These are phyloP conservation scores for Araneus ventricosus DNA, from an alignment of 1,140 invertebrate species.

Conservation along the genomic window DNA sequence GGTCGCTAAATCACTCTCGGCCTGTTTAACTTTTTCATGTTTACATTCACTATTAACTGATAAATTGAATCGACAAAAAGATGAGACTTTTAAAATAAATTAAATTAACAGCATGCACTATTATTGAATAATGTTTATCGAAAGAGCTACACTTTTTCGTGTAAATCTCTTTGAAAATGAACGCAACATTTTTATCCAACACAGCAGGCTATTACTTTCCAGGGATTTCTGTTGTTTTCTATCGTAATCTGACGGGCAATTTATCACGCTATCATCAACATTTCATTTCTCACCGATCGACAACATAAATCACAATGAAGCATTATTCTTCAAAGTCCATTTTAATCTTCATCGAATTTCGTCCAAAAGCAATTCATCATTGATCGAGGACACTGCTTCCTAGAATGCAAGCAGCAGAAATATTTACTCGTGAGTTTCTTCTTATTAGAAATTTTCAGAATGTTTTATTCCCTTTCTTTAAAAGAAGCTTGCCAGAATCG, in stretches of 20 bases:
- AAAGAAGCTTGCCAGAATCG: not conserved
- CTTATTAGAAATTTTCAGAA: conserved; percentile 9
- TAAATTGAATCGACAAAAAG: too few relatives aligned
- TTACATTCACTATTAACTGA: too few relatives aligned
- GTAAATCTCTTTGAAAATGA: too few relatives aligned
- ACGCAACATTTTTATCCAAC: too few relatives aligned
- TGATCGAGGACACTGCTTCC: not conserved
- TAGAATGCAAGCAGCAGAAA: conserved; percentile 24
- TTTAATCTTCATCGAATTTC: conserved; percentile 64
- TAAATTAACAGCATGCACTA: too few relatives aligned
- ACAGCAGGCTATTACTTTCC: too few relatives aligned
- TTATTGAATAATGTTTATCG: too few relatives aligned
- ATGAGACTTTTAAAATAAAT: too few relatives aligned
- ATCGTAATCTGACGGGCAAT: conserved; percentile 40
- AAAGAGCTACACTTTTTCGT: too few relatives aligned
- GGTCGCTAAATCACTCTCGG: too few relatives aligned
- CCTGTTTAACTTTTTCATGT: too few relatives aligned
- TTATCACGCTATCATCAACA: conserved; percentile 51
- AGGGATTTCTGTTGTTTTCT: conserved; percentile 2
- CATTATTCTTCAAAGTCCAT: conserved; percentile 56
- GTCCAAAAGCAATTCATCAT: conserved; percentile 50
- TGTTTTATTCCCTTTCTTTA: not conserved
- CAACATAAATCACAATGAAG: conserved; percentile 59
- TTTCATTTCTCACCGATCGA: conserved; percentile 52
- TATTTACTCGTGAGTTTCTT: conserved; percentile 41